These are phyloP conservation scores for Olivierus martensii DNA, from an alignment of 1,140 invertebrate species.

Conservation along the genomic window DNA sequence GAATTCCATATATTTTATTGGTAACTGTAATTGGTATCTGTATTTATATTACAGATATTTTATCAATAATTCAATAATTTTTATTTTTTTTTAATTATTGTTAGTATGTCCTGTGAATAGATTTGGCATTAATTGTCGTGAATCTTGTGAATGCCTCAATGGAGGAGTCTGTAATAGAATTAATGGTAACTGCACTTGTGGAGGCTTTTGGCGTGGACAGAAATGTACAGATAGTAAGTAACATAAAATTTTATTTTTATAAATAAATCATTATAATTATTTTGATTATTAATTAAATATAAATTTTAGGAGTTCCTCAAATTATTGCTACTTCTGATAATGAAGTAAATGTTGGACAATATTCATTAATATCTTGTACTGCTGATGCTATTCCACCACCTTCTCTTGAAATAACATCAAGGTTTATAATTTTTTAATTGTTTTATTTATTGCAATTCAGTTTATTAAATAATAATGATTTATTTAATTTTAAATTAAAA, in stretches of 20 bases:
- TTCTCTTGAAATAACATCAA: conserved; percentile 4
- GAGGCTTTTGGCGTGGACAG: conserved; percentile 4
- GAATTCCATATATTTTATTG: too few relatives aligned
- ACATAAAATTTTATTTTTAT: not conserved
- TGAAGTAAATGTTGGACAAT: conserved; percentile 7
- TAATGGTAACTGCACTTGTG: conserved; percentile 9
- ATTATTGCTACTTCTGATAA: conserved; percentile 8
- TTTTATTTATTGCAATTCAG: too few relatives aligned
- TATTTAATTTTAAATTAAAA: too few relatives aligned
- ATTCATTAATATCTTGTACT: conserved; percentile 7
- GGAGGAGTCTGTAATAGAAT: conserved; percentile 4
- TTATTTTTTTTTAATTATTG: too few relatives aligned
- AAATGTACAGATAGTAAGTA: conserved; percentile 13
- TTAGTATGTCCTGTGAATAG: conserved; percentile 7
- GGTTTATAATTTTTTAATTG: not conserved
- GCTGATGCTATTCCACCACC: conserved; percentile 14
- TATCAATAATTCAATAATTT: too few relatives aligned
- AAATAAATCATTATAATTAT: not conserved
- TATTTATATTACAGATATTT: too few relatives aligned
- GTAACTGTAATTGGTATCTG: too few relatives aligned
- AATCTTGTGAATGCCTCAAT: conserved; percentile 5
- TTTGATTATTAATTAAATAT: not conserved
- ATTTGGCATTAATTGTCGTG: conserved; percentile 9
- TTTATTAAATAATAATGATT: too few relatives aligned
- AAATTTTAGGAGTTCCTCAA: conserved; percentile 7